Percentiles rank a stretch among this genome's conserved stretches.
These are phyloP conservation scores for Temnothorax unifasciatus DNA, from an alignment of 2,888 invertebrate species.

Conservation along the genomic window DNA sequence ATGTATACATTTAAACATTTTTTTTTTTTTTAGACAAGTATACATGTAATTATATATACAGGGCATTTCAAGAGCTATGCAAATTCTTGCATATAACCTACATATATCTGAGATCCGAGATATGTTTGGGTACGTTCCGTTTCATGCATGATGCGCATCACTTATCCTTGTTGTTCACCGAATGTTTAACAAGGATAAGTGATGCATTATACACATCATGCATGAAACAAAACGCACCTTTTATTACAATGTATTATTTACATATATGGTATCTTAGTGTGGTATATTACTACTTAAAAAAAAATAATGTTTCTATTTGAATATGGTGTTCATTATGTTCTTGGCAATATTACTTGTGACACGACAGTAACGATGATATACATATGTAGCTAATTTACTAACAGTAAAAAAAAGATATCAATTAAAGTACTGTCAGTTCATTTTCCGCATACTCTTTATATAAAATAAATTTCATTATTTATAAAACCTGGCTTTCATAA, in stretches of 20 bases:
- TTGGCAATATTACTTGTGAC: neutral
- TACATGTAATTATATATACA: neutral
- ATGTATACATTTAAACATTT: neutral
- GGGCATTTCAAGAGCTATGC: neutral
- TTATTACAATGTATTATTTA: constrained; percentile 16
- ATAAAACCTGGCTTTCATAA: neutral
- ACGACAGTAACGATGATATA: neutral
- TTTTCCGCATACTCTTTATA: neutral
- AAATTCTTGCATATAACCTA: neutral
- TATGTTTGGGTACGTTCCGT: too few species aligned
- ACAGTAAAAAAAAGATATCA: constrained; percentile 20
- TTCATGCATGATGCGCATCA: too few species aligned
- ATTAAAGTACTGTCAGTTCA: neutral
- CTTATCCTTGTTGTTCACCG: too few species aligned
- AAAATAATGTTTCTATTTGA: neutral
- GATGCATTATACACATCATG: too few species aligned
- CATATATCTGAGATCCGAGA: constrained; percentile 3
- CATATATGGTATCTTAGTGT: neutral
- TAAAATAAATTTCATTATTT: neutral
- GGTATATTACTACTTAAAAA: neutral
- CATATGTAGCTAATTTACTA: neutral
- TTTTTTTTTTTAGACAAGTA: neutral
- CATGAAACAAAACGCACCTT: too few species aligned
- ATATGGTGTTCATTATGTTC: neutral
- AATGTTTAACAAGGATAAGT: too few species aligned